phyloP scores from a whole-genome alignment of 2,113 vertebrate species.

The Pedionomus torquatus region DNA sequence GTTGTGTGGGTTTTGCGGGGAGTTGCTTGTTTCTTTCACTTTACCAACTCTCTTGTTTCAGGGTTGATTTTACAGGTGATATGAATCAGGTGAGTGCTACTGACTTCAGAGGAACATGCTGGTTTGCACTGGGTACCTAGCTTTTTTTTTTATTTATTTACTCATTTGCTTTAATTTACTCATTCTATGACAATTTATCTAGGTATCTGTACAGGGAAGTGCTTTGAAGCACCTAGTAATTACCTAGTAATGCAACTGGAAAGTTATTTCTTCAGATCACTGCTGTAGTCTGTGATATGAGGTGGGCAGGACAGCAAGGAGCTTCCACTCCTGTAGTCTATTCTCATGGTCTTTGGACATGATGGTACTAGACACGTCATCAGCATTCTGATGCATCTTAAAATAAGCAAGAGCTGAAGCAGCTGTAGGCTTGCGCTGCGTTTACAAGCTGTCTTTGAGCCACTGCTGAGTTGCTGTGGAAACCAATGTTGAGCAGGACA shows the following conservation, averaged over 20 bases:
- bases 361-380: background rate
- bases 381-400: background rate
- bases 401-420: background rate
- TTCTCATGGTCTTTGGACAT: background rate
- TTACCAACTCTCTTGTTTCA: background rate
- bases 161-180: background rate
- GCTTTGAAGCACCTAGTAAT: background rate
- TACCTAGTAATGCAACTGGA: background rate
- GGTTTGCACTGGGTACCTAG: background rate
- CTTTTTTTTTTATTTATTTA: background rate
- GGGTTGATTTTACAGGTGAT: background rate
- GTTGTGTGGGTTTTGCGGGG: background rate
- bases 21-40: background rate
- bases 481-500: background rate
- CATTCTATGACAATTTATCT: accelerated
- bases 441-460: background rate
- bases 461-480: background rate
- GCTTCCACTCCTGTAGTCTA: background rate
- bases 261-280: background rate
- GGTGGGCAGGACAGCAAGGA: background rate
- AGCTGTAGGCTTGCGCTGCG: background rate
- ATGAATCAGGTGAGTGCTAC: background rate
- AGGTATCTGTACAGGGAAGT: background rate
- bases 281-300: background rate
- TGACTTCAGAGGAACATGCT: background rate